Conservation (phyloP, 2,888 invertebrate species). For the Diloba caeruleocephala region DNA sequence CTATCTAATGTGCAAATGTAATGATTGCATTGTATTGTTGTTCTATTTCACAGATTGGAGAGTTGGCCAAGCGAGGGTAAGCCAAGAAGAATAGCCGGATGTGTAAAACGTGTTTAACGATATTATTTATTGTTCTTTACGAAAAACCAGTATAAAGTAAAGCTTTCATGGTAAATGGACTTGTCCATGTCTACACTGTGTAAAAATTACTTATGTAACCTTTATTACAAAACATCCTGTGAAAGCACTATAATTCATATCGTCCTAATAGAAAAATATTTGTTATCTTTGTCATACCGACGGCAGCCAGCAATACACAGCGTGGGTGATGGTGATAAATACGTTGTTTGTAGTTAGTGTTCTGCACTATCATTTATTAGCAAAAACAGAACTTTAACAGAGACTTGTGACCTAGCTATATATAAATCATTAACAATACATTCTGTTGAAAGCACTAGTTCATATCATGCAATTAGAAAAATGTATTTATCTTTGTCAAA, state of each 20-base stretch:
- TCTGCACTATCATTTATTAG: constrained; percentile 11
- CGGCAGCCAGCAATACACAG: constrained; percentile 25
- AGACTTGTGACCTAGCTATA: too few species aligned
- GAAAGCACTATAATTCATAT: constrained; percentile 2
- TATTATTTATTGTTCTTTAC: constrained; percentile 50
- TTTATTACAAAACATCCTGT: constrained; percentile 29
- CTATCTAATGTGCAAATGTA: constrained; percentile 17
- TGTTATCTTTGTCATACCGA: constrained; percentile 47
- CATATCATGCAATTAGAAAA: constrained; percentile 24
- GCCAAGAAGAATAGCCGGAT: constrained; percentile 59
- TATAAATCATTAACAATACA: constrained; percentile 25
- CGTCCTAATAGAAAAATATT: constrained; percentile 29
- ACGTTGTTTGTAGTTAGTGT: constrained; percentile 19
- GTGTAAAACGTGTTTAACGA: constrained; percentile 43
- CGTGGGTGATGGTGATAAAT: constrained; percentile 32
- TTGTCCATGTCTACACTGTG: constrained; percentile 24
- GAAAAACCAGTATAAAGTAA: constrained; percentile 23
- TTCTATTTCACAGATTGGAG: constrained; percentile 52
- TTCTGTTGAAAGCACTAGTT: constrained; percentile 20
- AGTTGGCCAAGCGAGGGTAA: constrained; percentile 43
- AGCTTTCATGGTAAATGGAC: constrained; percentile 13
- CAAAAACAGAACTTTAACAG: not conserved
- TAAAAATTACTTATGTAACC: constrained; percentile 5
- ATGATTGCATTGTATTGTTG: constrained; percentile 36
- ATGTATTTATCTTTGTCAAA: constrained; percentile 38